Evolutionary conservation across 2,113 vertebrate genomes (phyloP).

Genomic region (Apus apus): DNA sequence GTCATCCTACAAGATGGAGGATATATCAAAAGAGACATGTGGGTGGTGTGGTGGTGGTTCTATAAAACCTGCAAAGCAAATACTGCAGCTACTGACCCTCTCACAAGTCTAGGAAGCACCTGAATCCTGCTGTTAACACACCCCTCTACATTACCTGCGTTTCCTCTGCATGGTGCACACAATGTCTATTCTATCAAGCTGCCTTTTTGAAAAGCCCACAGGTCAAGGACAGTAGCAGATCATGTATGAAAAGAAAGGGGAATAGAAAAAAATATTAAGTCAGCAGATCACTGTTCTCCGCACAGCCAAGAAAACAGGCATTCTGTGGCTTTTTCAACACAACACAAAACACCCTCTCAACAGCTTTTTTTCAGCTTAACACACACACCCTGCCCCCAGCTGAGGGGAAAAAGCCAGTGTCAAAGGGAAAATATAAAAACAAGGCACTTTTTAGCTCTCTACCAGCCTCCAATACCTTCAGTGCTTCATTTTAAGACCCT

Average conservation of each 20-base stretch:
- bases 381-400: rapidly evolving
- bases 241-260: not conserved
- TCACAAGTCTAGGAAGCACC: not conserved
- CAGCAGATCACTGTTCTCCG: not conserved
- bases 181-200: not conserved
- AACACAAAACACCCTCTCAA: not conserved
- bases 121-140: not conserved
- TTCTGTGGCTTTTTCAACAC: not conserved
- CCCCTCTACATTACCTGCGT: not conserved
- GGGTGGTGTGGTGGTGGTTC: not conserved
- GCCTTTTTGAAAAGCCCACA: not conserved
- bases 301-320: not conserved
- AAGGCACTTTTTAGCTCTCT: not conserved
- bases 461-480: not conserved
- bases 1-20: not conserved
- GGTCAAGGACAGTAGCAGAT: not conserved
- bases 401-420: not conserved
- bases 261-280: not conserved
- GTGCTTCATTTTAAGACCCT: not conserved
- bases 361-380: no score
- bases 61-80: not conserved
- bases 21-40: not conserved
- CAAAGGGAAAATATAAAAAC: not conserved
- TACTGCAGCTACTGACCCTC: not conserved
- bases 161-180: not conserved